These are phyloP conservation scores for Astur gentilis DNA, from an alignment of 2,113 vertebrate species.

Conservation along the genomic window DNA sequence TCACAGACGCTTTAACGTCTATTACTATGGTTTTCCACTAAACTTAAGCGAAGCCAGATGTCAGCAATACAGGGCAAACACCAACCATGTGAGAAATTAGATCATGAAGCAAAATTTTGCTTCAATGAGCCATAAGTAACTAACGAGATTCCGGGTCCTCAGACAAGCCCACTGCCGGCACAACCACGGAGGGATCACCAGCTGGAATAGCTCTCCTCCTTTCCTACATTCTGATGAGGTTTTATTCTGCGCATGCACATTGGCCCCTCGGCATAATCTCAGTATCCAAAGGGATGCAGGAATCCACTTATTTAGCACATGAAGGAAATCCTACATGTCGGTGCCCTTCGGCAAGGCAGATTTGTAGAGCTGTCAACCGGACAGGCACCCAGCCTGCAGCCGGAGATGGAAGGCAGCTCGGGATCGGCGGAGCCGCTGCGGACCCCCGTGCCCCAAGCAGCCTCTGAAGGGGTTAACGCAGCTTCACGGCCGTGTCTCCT, in stretches of 20 bases:
- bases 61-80: background rate
- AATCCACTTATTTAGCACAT: background rate
- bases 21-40: background rate
- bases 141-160: background rate
- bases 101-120: background rate
- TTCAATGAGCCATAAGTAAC: background rate
- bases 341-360: background rate
- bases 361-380: background rate
- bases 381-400: background rate
- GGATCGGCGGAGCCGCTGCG: accelerated
- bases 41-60: background rate
- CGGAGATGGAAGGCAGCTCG: accelerated
- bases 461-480: background rate
- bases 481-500: accelerated
- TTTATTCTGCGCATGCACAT: background rate
- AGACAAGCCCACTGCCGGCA: background rate
- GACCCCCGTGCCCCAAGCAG: accelerated
- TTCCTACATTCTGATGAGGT: accelerated
- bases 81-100: background rate
- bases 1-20: background rate
- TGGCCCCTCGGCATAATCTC: background rate
- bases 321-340: background rate
- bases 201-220: background rate
- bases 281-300: background rate
- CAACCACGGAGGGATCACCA: background rate